Percentiles rank a stretch among this genome's conserved stretches.
phyloP scores from a whole-genome alignment of 2,888 invertebrate genomes.

The Drosophila macrospina region DNA sequence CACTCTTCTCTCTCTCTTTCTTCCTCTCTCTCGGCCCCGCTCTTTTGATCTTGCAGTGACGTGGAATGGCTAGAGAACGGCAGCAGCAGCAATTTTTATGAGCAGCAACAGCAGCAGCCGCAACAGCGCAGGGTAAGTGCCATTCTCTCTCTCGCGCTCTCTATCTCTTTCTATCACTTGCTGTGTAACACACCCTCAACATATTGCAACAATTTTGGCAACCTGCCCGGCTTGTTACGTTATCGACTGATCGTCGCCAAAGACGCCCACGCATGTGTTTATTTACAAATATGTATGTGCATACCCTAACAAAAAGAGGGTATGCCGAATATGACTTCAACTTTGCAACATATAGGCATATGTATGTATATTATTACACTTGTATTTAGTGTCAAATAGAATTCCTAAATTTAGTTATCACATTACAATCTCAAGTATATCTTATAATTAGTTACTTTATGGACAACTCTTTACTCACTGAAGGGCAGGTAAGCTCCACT shows the following conservation, averaged over 20 bases:
- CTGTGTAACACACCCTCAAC: constrained; percentile 46
- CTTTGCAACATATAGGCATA: neutral
- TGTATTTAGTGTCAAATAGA: neutral
- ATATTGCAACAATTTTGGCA: constrained; percentile 72
- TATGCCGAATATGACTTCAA: neutral
- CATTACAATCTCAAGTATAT: neutral
- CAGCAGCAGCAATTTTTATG: constrained; percentile 67
- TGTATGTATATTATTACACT: neutral
- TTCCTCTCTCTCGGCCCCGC: constrained; percentile 24
- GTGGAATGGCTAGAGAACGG: constrained; percentile 72
- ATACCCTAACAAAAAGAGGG: constrained; percentile 25
- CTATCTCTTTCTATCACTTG: neutral
- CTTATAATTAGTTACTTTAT: neutral
- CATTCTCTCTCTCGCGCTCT: constrained; percentile 11
- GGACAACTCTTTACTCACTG: neutral
- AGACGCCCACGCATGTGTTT: constrained; percentile 67
- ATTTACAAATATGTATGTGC: constrained; percentile 59
- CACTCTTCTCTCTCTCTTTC: constrained; percentile 11
- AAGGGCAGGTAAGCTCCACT: neutral
- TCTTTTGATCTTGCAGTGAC: constrained; percentile 59
- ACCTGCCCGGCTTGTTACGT: constrained; percentile 70
- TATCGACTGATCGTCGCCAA: constrained; percentile 63
- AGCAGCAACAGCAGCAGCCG: constrained; percentile 64
- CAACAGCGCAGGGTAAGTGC: constrained; percentile 68
- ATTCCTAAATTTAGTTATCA: neutral